phyloP scores from a whole-genome alignment of 2,113 vertebrate species.

The Serinus canaria region DNA sequence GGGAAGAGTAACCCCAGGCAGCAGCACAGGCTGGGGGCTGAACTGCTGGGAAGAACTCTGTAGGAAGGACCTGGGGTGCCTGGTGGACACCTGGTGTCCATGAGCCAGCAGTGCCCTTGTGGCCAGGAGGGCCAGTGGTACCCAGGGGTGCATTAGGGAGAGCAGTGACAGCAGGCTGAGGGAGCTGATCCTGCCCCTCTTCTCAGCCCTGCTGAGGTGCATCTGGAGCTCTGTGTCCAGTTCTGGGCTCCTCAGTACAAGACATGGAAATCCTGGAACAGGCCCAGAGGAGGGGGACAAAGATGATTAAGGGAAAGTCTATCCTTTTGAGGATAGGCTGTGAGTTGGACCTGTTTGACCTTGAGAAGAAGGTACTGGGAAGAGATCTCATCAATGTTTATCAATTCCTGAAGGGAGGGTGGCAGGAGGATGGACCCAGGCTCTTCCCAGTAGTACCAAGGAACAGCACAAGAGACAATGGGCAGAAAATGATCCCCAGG shows the following conservation, averaged over 20 bases:
- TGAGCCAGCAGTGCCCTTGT: no score
- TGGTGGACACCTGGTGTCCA: neutral
- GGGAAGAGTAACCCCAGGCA: fast-evolving
- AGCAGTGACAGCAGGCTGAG: fast-evolving
- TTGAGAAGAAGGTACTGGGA: fast-evolving
- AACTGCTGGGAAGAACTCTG: neutral
- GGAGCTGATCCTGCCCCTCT: neutral
- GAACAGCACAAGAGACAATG: neutral
- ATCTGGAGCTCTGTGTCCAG: neutral
- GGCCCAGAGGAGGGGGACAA: fast-evolving
- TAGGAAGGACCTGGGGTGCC: fast-evolving
- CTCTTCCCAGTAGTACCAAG: neutral
- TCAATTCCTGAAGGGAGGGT: no score
- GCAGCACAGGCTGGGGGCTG: fast-evolving
- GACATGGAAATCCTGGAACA: neutral
- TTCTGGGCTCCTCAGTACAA: neutral
- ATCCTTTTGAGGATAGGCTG: fast-evolving
- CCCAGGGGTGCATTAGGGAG: neutral
- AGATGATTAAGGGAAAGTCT: neutral
- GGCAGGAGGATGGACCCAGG: neutral
- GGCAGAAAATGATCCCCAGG: neutral
- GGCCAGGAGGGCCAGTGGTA: neutral
- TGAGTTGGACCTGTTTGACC: fast-evolving
- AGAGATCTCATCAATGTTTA: neutral
- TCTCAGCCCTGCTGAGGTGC: fast-evolving